Evolutionary conservation across 2,797 vertebrate genomes (phyloP), one percentile per base, ranked within the genome.

Genomic region (Pseudochirops corinnae): DNA sequence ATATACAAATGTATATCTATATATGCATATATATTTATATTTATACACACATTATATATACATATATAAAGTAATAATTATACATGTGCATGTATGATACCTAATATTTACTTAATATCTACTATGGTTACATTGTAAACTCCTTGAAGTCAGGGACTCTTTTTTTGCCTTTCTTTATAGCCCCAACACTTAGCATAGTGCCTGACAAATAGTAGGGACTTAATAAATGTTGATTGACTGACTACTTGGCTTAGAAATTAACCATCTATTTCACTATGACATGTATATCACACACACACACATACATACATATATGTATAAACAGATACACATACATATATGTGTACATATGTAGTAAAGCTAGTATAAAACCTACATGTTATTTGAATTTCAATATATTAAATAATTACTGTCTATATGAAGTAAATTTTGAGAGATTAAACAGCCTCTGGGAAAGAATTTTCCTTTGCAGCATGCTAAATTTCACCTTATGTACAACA

Each of bases 401-500:
- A 95, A 91, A 62, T 55, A 95, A 90, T 18, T 67, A 53, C 4
- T 92, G 52, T 74, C 2, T 57, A 46, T 18, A 39, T 39, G 67
- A 82, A 82, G 6, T 58, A 46, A 91, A 91, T 6, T 53, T 91
- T 50, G 93, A 55, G 93, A 58, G 2, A 60, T 39, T 94, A 4
- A n/a, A 53, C 21, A 91, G n/a, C n/a, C 39, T 62, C 60, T 46
- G 0, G 26, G 12, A 5, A 52, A 7, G n/a, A 0, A 39, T 13
- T 39, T 91, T 92, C 12, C 16, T 74, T 90, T 92, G 90, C 24
- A 90, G 24, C 21, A 67, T 90, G 52, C 60, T 95, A 95, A 94
- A 91, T 94, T 46, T 52, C 28, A 95, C 90, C 26, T 91, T 87
- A 91, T 92, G 21, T 93, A 12, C 5, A 93, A 31, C 1, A 82